Conservation (phyloP, 2,797 vertebrate species). For the Chromis chromis region DNA sequence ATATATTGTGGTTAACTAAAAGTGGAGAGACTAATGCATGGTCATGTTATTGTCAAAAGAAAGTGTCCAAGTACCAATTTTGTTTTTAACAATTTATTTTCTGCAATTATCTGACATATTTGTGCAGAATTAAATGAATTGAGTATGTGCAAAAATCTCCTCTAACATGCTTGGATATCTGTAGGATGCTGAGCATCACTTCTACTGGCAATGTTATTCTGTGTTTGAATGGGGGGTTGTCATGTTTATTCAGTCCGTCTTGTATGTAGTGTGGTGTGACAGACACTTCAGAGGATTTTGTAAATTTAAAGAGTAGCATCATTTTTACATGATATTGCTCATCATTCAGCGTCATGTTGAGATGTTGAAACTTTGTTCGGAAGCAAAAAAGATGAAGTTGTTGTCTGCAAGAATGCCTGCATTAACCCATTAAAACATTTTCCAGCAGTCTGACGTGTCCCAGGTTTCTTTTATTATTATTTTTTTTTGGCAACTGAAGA, state of each 20-base stretch:
- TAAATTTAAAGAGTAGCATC: conserved; percentile 78
- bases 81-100: conserved; percentile 74
- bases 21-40: conserved; percentile 84
- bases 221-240: conserved; percentile 75
- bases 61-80: conserved; percentile 83
- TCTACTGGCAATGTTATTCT: conserved; percentile 80
- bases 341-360: conserved; percentile 77
- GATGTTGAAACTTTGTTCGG: conserved; percentile 74
- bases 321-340: conserved; percentile 81
- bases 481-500: not conserved
- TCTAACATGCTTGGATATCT: conserved; percentile 81
- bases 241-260: conserved; percentile 78
- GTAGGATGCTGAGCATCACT: conserved; percentile 86
- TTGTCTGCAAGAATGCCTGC: conserved; percentile 84
- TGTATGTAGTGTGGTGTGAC: conserved; percentile 81
- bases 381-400: conserved; percentile 74
- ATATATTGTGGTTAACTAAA: conserved; percentile 84
- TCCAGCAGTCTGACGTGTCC: conserved; percentile 75
- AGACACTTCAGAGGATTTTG: conserved; percentile 79
- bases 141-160: conserved; percentile 74
- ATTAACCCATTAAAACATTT: conserved; percentile 88
- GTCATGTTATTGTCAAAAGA: conserved; percentile 81
- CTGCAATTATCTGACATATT: conserved; percentile 76
- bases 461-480: conserved; percentile 24
- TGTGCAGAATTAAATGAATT: conserved; percentile 78